phyloP scores from a whole-genome alignment of 2,113 vertebrate species.

The Scomber colias region DNA sequence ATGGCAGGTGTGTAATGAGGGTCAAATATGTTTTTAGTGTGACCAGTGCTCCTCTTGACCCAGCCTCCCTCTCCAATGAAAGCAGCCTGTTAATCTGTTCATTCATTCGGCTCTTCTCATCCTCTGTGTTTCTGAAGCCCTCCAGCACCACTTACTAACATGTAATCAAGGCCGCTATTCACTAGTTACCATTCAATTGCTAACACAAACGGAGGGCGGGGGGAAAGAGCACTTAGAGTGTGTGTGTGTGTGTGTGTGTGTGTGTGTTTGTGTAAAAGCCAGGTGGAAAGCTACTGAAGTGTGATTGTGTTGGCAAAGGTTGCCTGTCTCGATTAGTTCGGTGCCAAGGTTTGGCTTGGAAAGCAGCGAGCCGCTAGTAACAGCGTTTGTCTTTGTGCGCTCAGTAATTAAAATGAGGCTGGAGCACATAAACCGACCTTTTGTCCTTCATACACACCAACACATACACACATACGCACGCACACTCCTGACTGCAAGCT shows the following conservation, averaged over 20 bases:
- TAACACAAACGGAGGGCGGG: not conserved
- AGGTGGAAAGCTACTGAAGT: conserved; percentile 33
- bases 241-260: not conserved
- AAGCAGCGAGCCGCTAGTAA: conserved; percentile 11
- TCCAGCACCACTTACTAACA: not conserved
- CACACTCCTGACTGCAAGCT: not conserved
- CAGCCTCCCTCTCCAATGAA: not conserved
- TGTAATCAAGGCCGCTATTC: conserved; percentile 3
- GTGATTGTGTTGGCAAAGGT: conserved; percentile 36
- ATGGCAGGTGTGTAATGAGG: conserved; percentile 8
- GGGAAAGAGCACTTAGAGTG: not conserved
- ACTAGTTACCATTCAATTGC: not conserved
- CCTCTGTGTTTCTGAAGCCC: not conserved
- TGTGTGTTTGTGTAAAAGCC: not conserved
- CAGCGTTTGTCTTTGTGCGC: conserved; percentile 34
- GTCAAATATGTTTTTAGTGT: conserved; percentile 18
- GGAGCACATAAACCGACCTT: conserved; percentile 1
- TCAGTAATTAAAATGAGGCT: conserved; percentile 46
- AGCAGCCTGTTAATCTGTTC: conserved; percentile 1
- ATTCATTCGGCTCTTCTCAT: not conserved
- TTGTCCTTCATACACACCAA: not conserved
- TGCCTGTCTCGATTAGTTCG: conserved; percentile 25
- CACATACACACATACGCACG: not conserved
- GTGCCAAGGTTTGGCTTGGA: conserved; percentile 40
- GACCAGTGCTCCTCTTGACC: not conserved